Evolutionary conservation across 2,888 invertebrate genomes (phyloP), one percentile per base, ranked within the genome.

Genomic region (Cephus pygmeus): DNA sequence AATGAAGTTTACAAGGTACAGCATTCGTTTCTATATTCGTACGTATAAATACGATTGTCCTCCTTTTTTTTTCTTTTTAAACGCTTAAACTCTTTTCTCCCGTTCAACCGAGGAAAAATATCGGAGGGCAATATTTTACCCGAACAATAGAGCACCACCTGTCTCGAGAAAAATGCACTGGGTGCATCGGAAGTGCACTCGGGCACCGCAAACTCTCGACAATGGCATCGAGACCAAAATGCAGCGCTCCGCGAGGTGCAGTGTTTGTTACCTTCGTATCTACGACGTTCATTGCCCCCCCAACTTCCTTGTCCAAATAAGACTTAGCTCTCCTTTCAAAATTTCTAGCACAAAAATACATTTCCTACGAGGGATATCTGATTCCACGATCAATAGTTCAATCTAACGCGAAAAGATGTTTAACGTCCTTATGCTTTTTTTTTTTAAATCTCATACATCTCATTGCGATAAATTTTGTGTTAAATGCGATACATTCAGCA

Each of bases 51-150:
- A 56, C 9, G 9, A 56, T 56, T 9, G 56, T 9, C 23, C 15
- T 1, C 4, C 15, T 15, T 56, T 11, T 35, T 12, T 35, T 35
- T 11, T 35, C 35, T 35, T 11, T 40, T 56, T 1, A 56, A 23
- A 56, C 23, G 23, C 3, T 56, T 56, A 23, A 56, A 23, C 2
- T 23, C 56, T 56, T 56, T 56, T 9, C 23, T 56, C 35, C 73
- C 40, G 23, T 33, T 15, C 9, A 11, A 4, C 9, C 11, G 31
- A 75, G 40, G 34, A 56, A 74, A 87, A 88, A 88, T 87, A 89
- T 87, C 84, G 86, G 87, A 85, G 85, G 87, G 89, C 88, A 87
- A 89, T 89, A 89, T 89, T 88, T 89, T 86, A 89, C 84, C 82
- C 81, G 81, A 81, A 87, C 87, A 88, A 88, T 87, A 83, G 86